Evolutionary conservation across 2,888 invertebrate species (phyloP).

Genomic region (Sturmia bella): DNA sequence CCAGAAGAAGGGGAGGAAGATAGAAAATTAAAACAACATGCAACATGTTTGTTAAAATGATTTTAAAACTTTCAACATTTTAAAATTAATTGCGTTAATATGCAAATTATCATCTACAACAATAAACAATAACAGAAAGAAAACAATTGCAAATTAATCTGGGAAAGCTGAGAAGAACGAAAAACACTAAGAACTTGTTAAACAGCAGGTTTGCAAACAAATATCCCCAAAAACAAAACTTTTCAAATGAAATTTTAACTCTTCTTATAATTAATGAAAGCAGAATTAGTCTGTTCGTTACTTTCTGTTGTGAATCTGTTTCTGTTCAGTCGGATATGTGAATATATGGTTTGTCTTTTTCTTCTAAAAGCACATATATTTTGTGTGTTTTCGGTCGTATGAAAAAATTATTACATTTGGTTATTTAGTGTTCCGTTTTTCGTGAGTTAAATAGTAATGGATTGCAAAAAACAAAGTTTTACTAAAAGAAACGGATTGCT

Average conservation of each 20-base stretch:
- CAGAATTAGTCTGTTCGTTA: too few species aligned
- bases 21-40: conserved; percentile 58
- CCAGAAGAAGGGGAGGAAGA: conserved; percentile 29
- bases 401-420: too few species aligned
- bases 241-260: neutral
- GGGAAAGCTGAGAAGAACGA: neutral
- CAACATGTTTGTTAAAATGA: conserved; percentile 63
- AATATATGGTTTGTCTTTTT: too few species aligned
- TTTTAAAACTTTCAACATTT: conserved; percentile 68
- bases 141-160: conserved; percentile 24
- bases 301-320: too few species aligned
- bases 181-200: conserved; percentile 2
- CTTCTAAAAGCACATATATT: too few species aligned
- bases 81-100: conserved; percentile 68
- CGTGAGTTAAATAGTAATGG: too few species aligned
- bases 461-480: too few species aligned
- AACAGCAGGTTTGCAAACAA: neutral
- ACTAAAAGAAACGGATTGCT: too few species aligned
- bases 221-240: neutral
- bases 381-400: too few species aligned
- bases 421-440: too few species aligned
- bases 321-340: too few species aligned
- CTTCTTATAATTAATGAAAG: neutral
- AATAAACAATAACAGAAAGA: conserved; percentile 45
- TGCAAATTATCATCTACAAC: conserved; percentile 59